These are phyloP conservation scores for Fratercula arctica DNA, from an alignment of 2,797 vertebrate species.

Conservation along the genomic window DNA sequence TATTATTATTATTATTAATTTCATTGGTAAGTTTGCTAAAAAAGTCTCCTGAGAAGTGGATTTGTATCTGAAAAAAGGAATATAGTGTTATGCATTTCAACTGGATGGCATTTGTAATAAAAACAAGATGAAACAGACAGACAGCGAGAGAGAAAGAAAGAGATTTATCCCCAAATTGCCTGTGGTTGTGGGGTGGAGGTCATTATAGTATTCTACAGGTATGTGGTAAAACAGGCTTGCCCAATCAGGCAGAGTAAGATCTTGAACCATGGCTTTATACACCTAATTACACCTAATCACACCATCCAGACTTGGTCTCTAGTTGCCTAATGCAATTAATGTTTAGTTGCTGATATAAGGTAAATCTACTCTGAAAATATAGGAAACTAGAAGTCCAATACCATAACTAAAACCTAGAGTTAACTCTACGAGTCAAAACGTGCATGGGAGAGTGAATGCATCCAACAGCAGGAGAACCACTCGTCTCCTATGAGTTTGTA, in stretches of 20 bases:
- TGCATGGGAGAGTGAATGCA: neutral
- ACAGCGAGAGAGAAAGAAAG: neutral
- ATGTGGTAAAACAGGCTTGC: neutral
- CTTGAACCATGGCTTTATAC: neutral
- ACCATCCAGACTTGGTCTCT: neutral
- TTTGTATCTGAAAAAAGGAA: neutral
- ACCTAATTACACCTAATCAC: neutral
- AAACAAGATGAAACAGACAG: neutral
- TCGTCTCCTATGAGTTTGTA: fast-evolving
- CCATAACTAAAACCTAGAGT: neutral
- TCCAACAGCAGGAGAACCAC: neutral
- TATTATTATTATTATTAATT: neutral
- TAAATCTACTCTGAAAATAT: neutral
- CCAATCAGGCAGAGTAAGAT: neutral
- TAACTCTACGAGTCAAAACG: neutral
- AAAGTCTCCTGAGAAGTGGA: neutral
- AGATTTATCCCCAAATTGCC: neutral
- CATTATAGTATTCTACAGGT: neutral
- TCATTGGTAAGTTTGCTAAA: neutral
- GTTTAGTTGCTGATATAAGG: neutral
- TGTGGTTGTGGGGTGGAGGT: neutral
- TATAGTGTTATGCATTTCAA: neutral
- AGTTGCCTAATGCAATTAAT: neutral
- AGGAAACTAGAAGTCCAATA: neutral
- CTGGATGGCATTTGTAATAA: neutral